Evolutionary conservation across 2,797 vertebrate species (phyloP).

Genomic region (Trichosurus vulpecula): DNA sequence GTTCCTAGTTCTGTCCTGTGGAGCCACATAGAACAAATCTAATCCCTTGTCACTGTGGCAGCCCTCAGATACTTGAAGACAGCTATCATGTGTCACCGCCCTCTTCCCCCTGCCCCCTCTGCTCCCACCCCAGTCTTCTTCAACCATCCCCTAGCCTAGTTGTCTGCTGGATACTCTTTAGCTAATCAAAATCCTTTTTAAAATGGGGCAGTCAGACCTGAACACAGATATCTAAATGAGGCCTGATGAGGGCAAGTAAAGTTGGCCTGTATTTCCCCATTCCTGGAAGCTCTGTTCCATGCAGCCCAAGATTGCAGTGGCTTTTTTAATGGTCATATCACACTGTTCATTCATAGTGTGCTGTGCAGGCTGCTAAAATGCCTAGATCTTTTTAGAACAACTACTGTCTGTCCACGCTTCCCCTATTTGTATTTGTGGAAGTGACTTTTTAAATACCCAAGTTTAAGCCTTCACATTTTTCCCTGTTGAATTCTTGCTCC

Average conservation of each 20-base stretch:
- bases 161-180: neutral
- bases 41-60: neutral
- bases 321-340: neutral
- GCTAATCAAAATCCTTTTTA: neutral
- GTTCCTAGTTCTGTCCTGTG: neutral
- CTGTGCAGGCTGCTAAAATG: neutral
- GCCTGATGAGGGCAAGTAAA: neutral
- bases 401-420: neutral
- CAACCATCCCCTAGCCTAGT: neutral
- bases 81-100: neutral
- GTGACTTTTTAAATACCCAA: neutral
- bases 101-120: too few species aligned
- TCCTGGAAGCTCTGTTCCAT: neutral
- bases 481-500: neutral
- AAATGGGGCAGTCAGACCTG: neutral
- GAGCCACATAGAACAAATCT: neutral
- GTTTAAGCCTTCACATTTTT: neutral
- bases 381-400: neutral
- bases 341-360: neutral
- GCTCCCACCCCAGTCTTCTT: neutral
- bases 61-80: neutral
- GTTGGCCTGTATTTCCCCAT: neutral
- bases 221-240: neutral
- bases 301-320: neutral
- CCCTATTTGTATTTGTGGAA: neutral